Percentiles rank a stretch among this genome's conserved stretches.
Conservation (phyloP, 1,140 invertebrate genomes). For the Aricia agestis region DNA sequence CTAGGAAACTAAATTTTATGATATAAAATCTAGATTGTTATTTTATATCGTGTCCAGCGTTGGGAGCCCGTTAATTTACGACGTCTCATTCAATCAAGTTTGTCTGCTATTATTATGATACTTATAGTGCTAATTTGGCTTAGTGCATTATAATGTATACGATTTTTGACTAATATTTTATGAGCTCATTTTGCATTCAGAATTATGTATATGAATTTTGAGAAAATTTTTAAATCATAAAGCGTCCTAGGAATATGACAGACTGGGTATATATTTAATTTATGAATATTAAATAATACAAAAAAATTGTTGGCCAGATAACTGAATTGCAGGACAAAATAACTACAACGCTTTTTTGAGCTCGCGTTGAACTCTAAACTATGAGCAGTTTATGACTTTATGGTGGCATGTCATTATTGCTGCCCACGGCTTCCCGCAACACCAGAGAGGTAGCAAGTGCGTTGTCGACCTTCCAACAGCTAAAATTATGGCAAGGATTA, state of each 20-base stretch:
- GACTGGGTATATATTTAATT: too few relatives aligned
- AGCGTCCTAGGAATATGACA: too few relatives aligned
- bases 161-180: slow-evolving; percentile 10
- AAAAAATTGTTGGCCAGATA: too few relatives aligned
- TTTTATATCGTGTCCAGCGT: not conserved
- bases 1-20: too few relatives aligned
- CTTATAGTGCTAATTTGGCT: slow-evolving; percentile 2
- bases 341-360: not conserved
- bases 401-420: too few relatives aligned
- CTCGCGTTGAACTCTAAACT: not conserved
- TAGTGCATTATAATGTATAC: slow-evolving; percentile 4
- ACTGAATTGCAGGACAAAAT: too few relatives aligned
- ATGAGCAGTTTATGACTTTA: not conserved
- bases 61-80: not conserved
- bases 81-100: slow-evolving; percentile 12
- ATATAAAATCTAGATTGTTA: not conserved
- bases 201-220: not conserved
- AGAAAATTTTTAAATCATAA: not conserved
- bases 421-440: too few relatives aligned
- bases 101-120: slow-evolving; percentile 14
- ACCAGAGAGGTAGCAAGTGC: not conserved
- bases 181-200: not conserved
- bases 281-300: too few relatives aligned
- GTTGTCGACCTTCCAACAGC: not conserved
- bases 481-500: not conserved